A percentile compares a stretch with the other conserved stretches of the same genome.
phyloP scores from a whole-genome alignment of 2,888 invertebrate species.

The Apomyelois bistriatella region DNA sequence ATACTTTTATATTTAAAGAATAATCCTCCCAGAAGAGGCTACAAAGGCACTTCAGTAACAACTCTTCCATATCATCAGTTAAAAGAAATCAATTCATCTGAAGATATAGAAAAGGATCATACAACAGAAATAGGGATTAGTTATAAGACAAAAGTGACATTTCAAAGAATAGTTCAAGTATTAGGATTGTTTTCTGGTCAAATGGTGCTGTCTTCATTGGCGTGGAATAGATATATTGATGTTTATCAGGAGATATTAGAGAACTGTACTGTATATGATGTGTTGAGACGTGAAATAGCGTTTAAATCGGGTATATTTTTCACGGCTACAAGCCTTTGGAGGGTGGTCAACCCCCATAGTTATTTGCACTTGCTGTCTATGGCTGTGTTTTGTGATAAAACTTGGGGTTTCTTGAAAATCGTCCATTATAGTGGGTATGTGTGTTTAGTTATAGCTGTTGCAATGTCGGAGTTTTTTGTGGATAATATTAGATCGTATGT shows the following conservation, averaged over 20 bases:
- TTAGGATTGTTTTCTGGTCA: conserved; percentile 84
- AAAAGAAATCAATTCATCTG: conserved; percentile 62
- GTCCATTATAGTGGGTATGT: conserved; percentile 87
- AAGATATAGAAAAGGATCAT: conserved; percentile 68
- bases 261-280: conserved; percentile 73
- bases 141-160: conserved; percentile 84
- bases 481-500: conserved; percentile 48
- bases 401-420: conserved; percentile 86
- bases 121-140: conserved; percentile 76
- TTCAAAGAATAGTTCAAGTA: conserved; percentile 83
- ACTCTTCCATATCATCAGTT: conserved; percentile 73
- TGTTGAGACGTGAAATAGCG: conserved; percentile 74
- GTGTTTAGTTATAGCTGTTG: conserved; percentile 83
- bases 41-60: conserved; percentile 81
- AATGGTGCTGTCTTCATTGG: conserved; percentile 85
- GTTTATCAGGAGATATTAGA: conserved; percentile 89
- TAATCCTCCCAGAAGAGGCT: conserved; percentile 87
- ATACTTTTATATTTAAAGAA: conserved; percentile 84
- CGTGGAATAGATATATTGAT: conserved; percentile 92
- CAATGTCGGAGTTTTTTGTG: conserved; percentile 85
- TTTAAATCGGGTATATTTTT: conserved; percentile 88
- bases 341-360: conserved; percentile 89
- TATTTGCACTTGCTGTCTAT: conserved; percentile 86
- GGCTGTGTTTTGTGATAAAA: conserved; percentile 89
- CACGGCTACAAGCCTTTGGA: conserved; percentile 86